Evolutionary conservation across 1,140 invertebrate species (phyloP), one percentile per base, ranked within the genome.

Genomic region (Olivierus martensii): DNA sequence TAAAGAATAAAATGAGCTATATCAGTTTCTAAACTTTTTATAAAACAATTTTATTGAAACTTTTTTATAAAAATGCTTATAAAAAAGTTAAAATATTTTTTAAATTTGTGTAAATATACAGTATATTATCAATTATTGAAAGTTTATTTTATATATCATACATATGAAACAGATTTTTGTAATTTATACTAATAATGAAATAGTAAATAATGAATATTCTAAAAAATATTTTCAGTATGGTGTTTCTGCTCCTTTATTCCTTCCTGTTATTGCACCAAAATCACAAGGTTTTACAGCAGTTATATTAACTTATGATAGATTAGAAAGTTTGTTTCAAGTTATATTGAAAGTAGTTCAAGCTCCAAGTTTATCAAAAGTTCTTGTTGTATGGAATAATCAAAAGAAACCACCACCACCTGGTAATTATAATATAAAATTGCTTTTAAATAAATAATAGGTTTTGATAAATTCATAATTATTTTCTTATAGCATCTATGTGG

Each of bases 311-410:
- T 93, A 90, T 62, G 87, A 93, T 70, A 74, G 90, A 45, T 71
- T 91, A n/a, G 82, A 88, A 52, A 86, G 87, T 65, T 72, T 93
- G n/a, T 90, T 86, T 68, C 75, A 80, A 38, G 72, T 94, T 11
- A 84, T 93, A 46, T 77, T 81, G 62, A 83, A 84, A 66, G 70
- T 93, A 48, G 77, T 82, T 1, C 77, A 81, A 59, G 87, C 85
- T 42, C 86, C 87, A 38, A 89, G 85, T 65, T 68, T 92, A 3
- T 78, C 79, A 51, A 91, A 89, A 73, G 80, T 93, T 61, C 66
- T 94, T 9, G 84, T 94, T 19, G 75, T 94, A 49, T 94, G 89
- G 89, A 94, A 94, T 71, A 89, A 93, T 72, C 86, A 89, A 66
- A 79, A 80, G 42, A 91, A 91, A 68, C 67, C 77, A 55, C 88